Percentiles rank a stretch among this genome's conserved stretches.
Conservation (phyloP, 2,888 invertebrate genomes). For the Ptychoptera contaminata region DNA sequence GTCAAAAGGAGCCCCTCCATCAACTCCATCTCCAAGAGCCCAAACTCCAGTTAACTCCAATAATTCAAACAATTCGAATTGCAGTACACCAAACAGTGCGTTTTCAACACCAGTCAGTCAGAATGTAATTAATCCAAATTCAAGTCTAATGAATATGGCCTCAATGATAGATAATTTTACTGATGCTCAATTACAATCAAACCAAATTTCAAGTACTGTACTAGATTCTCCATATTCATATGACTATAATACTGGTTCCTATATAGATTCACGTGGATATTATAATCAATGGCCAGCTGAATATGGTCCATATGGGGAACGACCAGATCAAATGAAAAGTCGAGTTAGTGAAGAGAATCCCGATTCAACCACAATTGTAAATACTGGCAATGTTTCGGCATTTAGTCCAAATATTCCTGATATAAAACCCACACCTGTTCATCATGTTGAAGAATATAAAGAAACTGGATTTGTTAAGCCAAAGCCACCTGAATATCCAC, state of each 20-base stretch:
- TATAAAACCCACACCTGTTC: conserved; percentile 22
- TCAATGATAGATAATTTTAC: conserved; percentile 63
- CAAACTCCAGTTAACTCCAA: conserved; percentile 23
- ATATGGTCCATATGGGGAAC: conserved; percentile 3
- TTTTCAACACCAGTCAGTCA: conserved; percentile 30
- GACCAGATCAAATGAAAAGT: conserved; percentile 18
- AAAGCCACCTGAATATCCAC: conserved; percentile 26
- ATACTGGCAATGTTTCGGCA: conserved; percentile 30
- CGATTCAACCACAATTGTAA: conserved; percentile 51
- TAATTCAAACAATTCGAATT: conserved; percentile 27
- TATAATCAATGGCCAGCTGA: conserved; percentile 41
- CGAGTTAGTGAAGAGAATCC: conserved; percentile 48
- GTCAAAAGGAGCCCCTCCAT: not conserved
- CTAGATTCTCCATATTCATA: conserved; percentile 52
- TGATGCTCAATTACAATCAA: conserved; percentile 65
- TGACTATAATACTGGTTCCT: conserved; percentile 40
- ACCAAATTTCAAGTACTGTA: conserved; percentile 73
- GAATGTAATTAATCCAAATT: conserved; percentile 27
- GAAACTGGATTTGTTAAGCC: conserved; percentile 32
- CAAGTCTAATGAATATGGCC: conserved; percentile 54
- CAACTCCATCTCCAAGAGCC: conserved; percentile 21
- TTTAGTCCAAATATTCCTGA: conserved; percentile 33
- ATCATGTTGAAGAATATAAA: conserved; percentile 5
- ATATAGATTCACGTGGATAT: conserved; percentile 45
- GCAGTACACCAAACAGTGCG: conserved; percentile 30